A percentile compares a stretch with the other conserved stretches of the same genome.
phyloP scores from a whole-genome alignment of 2,797 vertebrate genomes.

The Odontamblyopus lacepedii region DNA sequence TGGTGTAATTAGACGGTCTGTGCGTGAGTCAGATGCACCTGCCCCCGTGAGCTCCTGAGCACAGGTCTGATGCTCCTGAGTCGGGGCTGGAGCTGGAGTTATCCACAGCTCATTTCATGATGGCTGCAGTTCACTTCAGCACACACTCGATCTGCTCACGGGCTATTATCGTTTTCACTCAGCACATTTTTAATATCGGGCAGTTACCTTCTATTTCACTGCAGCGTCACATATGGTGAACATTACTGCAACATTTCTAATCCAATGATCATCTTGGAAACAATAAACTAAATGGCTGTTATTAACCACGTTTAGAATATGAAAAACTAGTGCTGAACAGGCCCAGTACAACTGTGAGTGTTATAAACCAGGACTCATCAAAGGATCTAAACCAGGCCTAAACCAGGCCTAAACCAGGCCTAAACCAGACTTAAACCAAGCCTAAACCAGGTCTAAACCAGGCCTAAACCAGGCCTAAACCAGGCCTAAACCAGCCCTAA shows the following conservation, averaged over 20 bases:
- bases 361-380: background rate
- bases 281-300: too few relatives aligned
- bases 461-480: too few relatives aligned
- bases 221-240: background rate
- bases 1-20: slow-evolving; percentile 5
- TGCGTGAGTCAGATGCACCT: background rate
- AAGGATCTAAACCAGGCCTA: background rate
- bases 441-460: too few relatives aligned
- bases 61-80: background rate
- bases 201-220: background rate
- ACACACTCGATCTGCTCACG: background rate
- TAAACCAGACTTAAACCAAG: too few relatives aligned
- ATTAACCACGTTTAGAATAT: background rate
- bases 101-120: background rate
- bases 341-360: too few relatives aligned
- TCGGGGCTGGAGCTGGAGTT: background rate
- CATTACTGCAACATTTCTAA: too few relatives aligned
- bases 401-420: too few relatives aligned
- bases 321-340: background rate
- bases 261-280: too few relatives aligned
- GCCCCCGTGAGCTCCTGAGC: background rate
- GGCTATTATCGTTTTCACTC: background rate
- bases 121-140: slow-evolving; percentile 21
- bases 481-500: too few relatives aligned
- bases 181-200: background rate